Evolutionary conservation across 1,140 invertebrate genomes (phyloP), one percentile per base, ranked within the genome.

Genomic region (Trichogramma pretiosum): DNA sequence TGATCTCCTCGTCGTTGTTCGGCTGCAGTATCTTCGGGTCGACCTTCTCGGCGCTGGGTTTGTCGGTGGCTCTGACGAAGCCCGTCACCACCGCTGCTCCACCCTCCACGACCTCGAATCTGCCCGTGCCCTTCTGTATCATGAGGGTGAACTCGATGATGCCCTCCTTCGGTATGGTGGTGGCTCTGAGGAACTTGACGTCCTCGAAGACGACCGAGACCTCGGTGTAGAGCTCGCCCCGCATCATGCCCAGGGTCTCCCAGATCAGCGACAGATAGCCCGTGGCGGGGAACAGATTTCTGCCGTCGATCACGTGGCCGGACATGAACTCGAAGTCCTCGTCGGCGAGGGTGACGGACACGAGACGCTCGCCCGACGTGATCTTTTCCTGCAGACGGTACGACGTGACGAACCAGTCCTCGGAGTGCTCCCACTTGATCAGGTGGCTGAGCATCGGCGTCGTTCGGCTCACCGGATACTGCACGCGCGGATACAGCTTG

Each of bases 401-500:
- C 3, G 74, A 71, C 3, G 77, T 79, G 2, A 82, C 79, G 47
- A 75, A 82, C 80, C 80, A 86, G 53, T 83, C 78, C 53, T 89
- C 82, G 8, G 79, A 80, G 65, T 98, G 94, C 61, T 97, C 89
- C 94, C 94, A 98, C 51, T 81, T 80, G 1, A 89, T 71, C 0
- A 82, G 60, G 11, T 83, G 77, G 2, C 79, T 77, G 16, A 89
- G 72, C 73, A 84, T 82, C 2, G 84, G 79, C 0, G 86, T 89
- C 10, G 79, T 78, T 26, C 77, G 67, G 9, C 83, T 76, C 2
- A 89, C 87, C 5, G 87, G 87, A 53, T 76, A 87, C 16, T 76
- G 55, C 0, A 86, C 68, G 19, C 63, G 57, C 0, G 81, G 77
- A 62, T 83, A 85, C 0, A 87, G 59, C 10, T 74, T 77, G 8